Evolutionary conservation across 2,797 vertebrate species (phyloP).

Genomic region (Acrossocheilus wenchowensis): DNA sequence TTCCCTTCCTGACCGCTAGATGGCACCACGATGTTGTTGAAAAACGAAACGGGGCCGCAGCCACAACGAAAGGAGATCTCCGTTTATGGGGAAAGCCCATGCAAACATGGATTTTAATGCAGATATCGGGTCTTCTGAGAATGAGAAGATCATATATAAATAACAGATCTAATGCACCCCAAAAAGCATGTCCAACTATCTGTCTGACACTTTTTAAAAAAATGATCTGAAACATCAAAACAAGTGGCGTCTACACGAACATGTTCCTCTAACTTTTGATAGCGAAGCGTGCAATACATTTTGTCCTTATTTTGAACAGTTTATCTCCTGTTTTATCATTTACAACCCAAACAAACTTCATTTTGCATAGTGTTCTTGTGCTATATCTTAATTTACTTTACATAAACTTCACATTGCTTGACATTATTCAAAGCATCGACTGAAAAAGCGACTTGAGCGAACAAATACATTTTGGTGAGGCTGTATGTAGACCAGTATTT

Average conservation of each 20-base stretch:
- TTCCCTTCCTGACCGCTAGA: slow-evolving; percentile 40
- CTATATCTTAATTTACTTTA: neutral
- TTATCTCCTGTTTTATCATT: neutral
- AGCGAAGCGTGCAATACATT: neutral
- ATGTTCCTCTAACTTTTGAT: neutral
- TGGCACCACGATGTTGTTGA: slow-evolving; percentile 51
- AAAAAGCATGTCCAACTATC: neutral
- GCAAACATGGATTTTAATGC: neutral
- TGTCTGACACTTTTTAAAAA: neutral
- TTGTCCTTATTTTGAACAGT: neutral
- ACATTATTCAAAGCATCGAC: neutral
- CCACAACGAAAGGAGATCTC: neutral
- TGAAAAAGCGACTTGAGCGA: neutral
- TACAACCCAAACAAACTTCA: neutral
- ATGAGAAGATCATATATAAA: too few species aligned
- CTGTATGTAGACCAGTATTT: neutral
- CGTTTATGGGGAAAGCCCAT: slow-evolving; percentile 4
- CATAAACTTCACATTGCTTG: neutral
- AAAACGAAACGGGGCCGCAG: slow-evolving; percentile 57
- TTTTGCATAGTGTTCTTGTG: neutral
- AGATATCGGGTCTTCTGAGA: neutral
- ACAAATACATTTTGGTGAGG: neutral
- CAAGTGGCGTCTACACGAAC: neutral
- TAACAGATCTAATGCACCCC: neutral
- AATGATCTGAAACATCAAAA: neutral